Evolutionary conservation across 2,113 vertebrate genomes (phyloP).

Genomic region (Microtus montanus): DNA sequence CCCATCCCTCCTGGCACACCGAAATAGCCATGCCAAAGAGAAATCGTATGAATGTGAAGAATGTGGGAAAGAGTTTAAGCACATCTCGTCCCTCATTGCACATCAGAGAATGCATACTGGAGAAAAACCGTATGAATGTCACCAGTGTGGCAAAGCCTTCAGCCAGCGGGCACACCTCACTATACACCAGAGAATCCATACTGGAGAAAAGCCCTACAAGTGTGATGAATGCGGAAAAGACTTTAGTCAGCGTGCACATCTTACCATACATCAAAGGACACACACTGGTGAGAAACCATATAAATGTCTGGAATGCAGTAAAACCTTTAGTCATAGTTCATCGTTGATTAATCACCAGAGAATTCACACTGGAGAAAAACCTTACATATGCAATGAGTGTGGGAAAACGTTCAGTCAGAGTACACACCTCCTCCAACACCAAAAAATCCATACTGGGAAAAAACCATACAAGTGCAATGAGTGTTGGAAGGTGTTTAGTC

Average conservation of each 20-base stretch:
- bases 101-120: conserved; percentile 83
- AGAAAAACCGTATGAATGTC: conserved; percentile 79
- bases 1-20: conserved; percentile 79
- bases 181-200: conserved; percentile 82
- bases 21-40: conserved; percentile 81
- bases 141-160: conserved; percentile 83
- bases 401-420: conserved; percentile 81
- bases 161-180: conserved; percentile 81
- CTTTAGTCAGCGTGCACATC: conserved; percentile 81
- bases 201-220: conserved; percentile 82
- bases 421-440: conserved; percentile 79
- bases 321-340: conserved; percentile 82
- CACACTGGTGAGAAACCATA: conserved; percentile 82
- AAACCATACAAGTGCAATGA: conserved; percentile 81
- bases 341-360: conserved; percentile 80
- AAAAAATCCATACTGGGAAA: conserved; percentile 81
- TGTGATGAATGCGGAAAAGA: conserved; percentile 82
- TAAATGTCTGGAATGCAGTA: conserved; percentile 80
- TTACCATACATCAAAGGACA: conserved; percentile 81
- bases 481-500: conserved; percentile 82
- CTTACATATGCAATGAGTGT: conserved; percentile 81
- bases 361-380: conserved; percentile 82
- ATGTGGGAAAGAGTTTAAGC: conserved; percentile 82
- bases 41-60: conserved; percentile 82
- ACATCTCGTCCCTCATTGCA: conserved; percentile 78